Percentiles rank a stretch among this genome's conserved stretches.
These are phyloP conservation scores for Phortica magna DNA, from an alignment of 2,888 invertebrate species.

Conservation along the genomic window DNA sequence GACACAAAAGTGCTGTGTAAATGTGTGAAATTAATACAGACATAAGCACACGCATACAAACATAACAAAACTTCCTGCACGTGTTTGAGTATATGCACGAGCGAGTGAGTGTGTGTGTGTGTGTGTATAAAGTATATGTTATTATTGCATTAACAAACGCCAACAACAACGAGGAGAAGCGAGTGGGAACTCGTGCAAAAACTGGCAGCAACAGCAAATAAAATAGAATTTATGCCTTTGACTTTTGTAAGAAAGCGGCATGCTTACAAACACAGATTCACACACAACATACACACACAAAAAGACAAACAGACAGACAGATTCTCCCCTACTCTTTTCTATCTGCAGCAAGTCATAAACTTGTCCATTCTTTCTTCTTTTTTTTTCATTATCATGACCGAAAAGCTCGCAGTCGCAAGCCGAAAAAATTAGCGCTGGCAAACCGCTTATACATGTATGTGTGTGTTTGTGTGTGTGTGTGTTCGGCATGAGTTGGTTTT, in stretches of 20 bases:
- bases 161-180: not conserved
- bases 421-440: not conserved
- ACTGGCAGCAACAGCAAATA: constrained; percentile 40
- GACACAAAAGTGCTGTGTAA: constrained; percentile 65
- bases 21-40: constrained; percentile 65
- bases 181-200: not conserved
- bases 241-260: constrained; percentile 22
- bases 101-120: constrained; percentile 18
- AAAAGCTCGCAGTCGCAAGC: not conserved
- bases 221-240: constrained; percentile 56
- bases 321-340: not conserved
- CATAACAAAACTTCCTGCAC: constrained; percentile 18
- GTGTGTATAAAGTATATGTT: constrained; percentile 61
- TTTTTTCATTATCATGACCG: constrained; percentile 21
- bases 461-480: not conserved
- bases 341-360: not conserved
- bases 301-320: not conserved
- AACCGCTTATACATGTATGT: not conserved
- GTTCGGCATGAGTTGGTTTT: no score
- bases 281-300: not conserved
- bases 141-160: constrained; percentile 62
- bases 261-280: not conserved
- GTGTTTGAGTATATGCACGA: not conserved
- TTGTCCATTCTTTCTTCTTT: constrained; percentile 4
- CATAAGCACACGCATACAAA: constrained; percentile 37